phyloP scores from a whole-genome alignment of 2,888 invertebrate species.

The Microctonus hyperodae region DNA sequence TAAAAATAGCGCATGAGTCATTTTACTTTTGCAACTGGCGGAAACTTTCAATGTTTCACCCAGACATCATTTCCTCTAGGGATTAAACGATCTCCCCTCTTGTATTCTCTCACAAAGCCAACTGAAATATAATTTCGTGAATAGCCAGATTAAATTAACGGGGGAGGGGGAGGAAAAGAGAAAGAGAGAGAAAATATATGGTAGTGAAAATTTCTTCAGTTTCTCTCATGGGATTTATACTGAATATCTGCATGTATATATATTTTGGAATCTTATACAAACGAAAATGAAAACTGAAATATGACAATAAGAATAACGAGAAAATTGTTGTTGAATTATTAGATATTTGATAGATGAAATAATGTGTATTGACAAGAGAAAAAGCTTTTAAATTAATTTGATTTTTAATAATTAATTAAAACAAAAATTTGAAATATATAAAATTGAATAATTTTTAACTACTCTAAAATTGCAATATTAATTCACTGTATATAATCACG shows the following conservation, averaged over 20 bases:
- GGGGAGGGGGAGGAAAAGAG: background rate
- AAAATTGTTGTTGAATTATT: background rate
- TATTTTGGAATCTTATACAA: background rate
- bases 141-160: constrained; percentile 23
- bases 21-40: constrained; percentile 19
- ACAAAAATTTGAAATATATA: too few species aligned
- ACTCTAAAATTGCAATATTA: too few species aligned
- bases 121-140: constrained; percentile 22
- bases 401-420: background rate
- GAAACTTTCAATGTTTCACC: constrained; percentile 16
- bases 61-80: constrained; percentile 21
- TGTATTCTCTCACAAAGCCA: constrained; percentile 13
- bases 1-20: constrained; percentile 24
- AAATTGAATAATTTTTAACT: too few species aligned
- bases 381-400: background rate
- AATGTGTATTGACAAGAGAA: too few species aligned
- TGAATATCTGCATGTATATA: background rate
- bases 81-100: constrained; percentile 20
- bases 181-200: background rate
- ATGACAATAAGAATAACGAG: background rate
- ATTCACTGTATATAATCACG: too few species aligned
- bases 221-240: constrained; percentile 16
- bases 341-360: background rate
- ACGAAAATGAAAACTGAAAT: background rate
- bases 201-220: constrained; percentile 17